Conservation (phyloP, 2,797 vertebrate genomes). For the Varecia variegata region DNA sequence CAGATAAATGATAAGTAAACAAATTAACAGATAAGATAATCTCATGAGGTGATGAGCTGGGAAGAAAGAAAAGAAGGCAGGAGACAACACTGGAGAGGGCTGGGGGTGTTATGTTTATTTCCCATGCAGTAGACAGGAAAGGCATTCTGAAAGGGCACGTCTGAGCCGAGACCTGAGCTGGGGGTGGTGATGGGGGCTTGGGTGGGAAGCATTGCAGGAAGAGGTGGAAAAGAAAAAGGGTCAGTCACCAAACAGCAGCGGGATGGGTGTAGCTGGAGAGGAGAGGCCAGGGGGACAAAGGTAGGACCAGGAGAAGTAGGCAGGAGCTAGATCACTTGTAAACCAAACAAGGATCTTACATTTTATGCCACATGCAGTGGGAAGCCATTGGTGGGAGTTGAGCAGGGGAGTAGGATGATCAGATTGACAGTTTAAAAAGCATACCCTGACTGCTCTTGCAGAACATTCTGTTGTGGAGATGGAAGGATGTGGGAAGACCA, state of each 20-base stretch:
- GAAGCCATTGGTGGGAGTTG: neutral
- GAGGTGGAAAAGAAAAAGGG: neutral
- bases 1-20: neutral
- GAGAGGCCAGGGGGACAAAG: neutral
- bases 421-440: neutral
- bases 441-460: neutral
- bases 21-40: neutral
- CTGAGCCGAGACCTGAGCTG: neutral
- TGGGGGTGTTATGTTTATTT: neutral
- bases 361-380: neutral
- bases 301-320: neutral
- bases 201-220: neutral
- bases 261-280: neutral
- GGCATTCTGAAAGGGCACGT: neutral
- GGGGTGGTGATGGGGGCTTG: rapidly evolving
- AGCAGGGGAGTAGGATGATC: neutral
- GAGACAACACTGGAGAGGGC: neutral
- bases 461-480: neutral
- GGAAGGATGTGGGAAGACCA: neutral
- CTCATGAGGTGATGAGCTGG: neutral
- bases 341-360: neutral
- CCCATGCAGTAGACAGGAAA: neutral
- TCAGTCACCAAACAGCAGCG: neutral
- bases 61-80: neutral
- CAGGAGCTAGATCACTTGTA: neutral